Percentiles rank a stretch among this genome's conserved stretches.
These are phyloP conservation scores for Chiridota heheva DNA, from an alignment of 35 echinoderm and acorn worm genomes.

Conservation along the genomic window DNA sequence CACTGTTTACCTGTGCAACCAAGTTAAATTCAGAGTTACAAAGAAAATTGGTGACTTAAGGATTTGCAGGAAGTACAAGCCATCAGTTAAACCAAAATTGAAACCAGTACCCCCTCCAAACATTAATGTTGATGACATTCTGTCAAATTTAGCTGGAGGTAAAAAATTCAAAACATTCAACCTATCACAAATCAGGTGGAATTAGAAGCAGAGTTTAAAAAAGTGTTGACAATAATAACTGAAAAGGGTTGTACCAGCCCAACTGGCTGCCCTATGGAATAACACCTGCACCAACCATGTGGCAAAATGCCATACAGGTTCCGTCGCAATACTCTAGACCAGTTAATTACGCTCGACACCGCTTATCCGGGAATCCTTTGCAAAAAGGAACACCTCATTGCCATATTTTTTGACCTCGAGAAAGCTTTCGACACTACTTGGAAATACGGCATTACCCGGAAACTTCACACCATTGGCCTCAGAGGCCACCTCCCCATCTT, in stretches of 20 bases:
- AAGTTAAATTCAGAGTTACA: no score
- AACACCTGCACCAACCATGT: conserved; percentile 19
- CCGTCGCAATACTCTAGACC: no score
- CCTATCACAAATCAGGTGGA: conserved; percentile 36
- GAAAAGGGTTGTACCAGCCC: conserved; percentile 20
- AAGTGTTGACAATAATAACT: background rate
- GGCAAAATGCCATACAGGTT: conserved; percentile 23
- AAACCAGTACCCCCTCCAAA: conserved; percentile 39
- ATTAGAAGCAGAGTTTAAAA: conserved; percentile 14
- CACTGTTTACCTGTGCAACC: no score
- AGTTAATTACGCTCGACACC: no score
- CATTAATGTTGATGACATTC: conserved; percentile 45
- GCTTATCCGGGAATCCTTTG: no score
- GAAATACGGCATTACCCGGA: no score
- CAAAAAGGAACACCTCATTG: no score
- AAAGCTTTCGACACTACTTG: no score
- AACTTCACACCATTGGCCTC: no score
- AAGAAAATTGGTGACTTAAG: conserved; percentile 23
- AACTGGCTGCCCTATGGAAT: conserved; percentile 16
- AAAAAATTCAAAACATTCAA: conserved; percentile 16
- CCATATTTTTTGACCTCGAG: no score
- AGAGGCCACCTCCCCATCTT: no score
- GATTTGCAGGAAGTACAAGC: conserved; percentile 42
- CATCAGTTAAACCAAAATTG: conserved; percentile 23
- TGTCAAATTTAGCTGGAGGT: conserved; percentile 21